Percentiles rank a stretch among this genome's conserved stretches.
phyloP scores from a whole-genome alignment of 2,113 vertebrate species.

The Leuciscus idus region DNA sequence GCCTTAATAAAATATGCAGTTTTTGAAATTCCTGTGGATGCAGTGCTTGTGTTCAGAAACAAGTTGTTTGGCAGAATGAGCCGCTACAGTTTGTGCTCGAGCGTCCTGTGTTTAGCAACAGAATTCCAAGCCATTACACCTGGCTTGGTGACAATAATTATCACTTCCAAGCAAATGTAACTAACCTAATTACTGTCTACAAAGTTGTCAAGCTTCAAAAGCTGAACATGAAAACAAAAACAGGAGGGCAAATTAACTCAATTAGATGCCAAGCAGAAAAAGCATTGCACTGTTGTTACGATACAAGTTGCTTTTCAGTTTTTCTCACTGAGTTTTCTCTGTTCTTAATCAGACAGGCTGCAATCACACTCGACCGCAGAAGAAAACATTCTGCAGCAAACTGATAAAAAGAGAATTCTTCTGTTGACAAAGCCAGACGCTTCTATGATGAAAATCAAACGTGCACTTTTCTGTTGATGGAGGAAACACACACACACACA shows the following conservation, averaged over 20 bases:
- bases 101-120: conserved; percentile 35
- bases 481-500: background rate
- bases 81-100: conserved; percentile 21
- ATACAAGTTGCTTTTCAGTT: background rate
- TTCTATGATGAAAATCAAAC: conserved; percentile 20
- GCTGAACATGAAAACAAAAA: conserved; percentile 52
- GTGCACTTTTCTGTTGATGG: conserved; percentile 9
- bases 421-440: conserved; percentile 46
- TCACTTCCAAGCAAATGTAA: conserved; percentile 56
- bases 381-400: conserved; percentile 44
- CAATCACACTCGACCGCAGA: conserved; percentile 46
- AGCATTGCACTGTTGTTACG: conserved; percentile 7
- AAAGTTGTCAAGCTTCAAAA: conserved; percentile 42
- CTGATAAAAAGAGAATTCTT: conserved; percentile 52
- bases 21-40: background rate
- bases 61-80: conserved; percentile 6
- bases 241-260: conserved; percentile 35
- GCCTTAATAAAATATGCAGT: background rate
- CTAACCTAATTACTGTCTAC: conserved; percentile 46
- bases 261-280: conserved; percentile 52
- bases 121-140: conserved; percentile 48
- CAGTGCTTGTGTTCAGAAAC: background rate
- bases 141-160: conserved; percentile 51
- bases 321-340: conserved; percentile 34
- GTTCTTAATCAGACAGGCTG: conserved; percentile 37